A percentile compares a stretch with the other conserved stretches of the same genome.
phyloP scores from a whole-genome alignment of 2,888 invertebrate genomes.

The Drosophila eohydei region DNA sequence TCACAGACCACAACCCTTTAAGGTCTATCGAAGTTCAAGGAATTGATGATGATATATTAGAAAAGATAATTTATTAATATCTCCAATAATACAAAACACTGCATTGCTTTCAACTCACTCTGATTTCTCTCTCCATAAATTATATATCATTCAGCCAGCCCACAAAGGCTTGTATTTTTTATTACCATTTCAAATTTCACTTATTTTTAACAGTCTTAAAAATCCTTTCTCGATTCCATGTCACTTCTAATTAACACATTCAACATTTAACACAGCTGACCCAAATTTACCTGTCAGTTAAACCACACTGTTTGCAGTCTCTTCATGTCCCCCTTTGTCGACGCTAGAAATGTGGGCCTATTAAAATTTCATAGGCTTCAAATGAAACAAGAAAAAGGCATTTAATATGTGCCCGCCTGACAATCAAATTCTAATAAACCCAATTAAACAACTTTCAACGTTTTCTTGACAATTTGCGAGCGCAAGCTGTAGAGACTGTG shows the following conservation, averaged over 20 bases:
- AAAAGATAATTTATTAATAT: neutral
- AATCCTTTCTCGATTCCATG: constrained; percentile 46
- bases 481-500: neutral
- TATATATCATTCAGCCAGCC: neutral
- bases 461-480: constrained; percentile 28
- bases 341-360: constrained; percentile 45
- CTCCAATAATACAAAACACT: neutral
- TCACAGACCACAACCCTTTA: neutral
- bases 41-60: neutral
- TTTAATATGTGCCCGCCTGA: constrained; percentile 53
- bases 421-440: constrained; percentile 66
- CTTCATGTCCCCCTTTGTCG: accelerated
- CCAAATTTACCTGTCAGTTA: constrained; percentile 31
- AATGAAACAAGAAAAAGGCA: constrained; percentile 67
- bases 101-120: neutral
- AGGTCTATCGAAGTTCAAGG: neutral
- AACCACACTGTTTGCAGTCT: neutral
- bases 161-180: neutral
- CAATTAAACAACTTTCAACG: constrained; percentile 58
- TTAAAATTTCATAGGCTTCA: constrained; percentile 63
- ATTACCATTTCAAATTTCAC: neutral
- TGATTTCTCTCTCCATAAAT: too few relatives aligned
- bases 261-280: constrained; percentile 35
- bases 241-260: constrained; percentile 53
- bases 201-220: constrained; percentile 13